Evolutionary conservation across 2,113 vertebrate genomes (phyloP).

Genomic region (Pycnonotus jocosus): DNA sequence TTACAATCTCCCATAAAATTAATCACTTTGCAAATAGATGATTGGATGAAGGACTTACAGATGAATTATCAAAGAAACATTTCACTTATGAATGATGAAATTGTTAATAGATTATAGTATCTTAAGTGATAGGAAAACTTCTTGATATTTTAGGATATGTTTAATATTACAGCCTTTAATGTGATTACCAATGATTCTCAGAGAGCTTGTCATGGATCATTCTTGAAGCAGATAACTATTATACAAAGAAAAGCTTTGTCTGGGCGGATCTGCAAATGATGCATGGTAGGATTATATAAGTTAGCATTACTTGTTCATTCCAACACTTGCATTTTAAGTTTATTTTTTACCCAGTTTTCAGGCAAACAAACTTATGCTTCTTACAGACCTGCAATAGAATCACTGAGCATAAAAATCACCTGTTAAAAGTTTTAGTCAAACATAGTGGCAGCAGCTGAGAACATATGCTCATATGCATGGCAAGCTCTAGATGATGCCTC

Average conservation of each 20-base stretch:
- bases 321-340: not conserved
- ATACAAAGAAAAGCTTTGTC: not conserved
- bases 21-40: not conserved
- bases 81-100: not conserved
- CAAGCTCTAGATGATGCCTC: not conserved
- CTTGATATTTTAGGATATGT: not conserved
- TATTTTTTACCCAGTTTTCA: not conserved
- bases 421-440: not conserved
- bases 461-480: not conserved
- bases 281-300: not conserved
- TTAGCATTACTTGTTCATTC: not conserved
- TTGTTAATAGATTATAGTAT: not conserved
- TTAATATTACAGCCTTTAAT: not conserved
- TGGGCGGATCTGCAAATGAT: not conserved
- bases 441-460: not conserved
- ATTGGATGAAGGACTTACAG: not conserved
- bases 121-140: not conserved
- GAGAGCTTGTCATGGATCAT: not conserved
- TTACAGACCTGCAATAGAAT: not conserved
- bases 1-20: not conserved
- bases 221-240: not conserved
- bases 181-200: not conserved
- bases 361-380: not conserved
- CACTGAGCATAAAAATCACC: not conserved
- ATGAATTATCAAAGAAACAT: not conserved